Conservation (phyloP, 1,140 invertebrate genomes). For the Uloborus diversus region DNA sequence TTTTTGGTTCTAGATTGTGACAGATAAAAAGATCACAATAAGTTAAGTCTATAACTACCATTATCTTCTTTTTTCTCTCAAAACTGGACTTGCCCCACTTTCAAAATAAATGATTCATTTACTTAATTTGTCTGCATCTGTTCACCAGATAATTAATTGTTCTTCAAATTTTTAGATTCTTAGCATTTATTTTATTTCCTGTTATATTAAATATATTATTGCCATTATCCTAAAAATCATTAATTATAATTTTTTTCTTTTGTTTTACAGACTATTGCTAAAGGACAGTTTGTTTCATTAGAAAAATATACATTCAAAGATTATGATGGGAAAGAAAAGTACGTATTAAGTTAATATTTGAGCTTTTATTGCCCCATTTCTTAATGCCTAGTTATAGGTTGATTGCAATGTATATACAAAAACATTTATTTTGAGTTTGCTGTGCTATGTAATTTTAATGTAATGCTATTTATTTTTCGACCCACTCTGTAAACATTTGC, state of each 20-base stretch:
- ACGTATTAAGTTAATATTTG: not conserved
- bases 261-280: constrained; percentile 27
- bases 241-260: not conserved
- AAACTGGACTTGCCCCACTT: no score
- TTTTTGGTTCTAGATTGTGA: no score
- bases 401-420: not conserved
- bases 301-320: constrained; percentile 49
- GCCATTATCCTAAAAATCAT: not conserved
- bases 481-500: not conserved
- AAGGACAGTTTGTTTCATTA: constrained; percentile 23
- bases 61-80: not conserved
- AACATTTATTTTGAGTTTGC: not conserved
- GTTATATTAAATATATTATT: not conserved
- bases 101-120: no score
- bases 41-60: no score
- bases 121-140: not conserved
- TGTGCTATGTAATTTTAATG: not conserved
- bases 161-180: not conserved
- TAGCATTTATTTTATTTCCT: not conserved
- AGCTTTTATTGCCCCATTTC: not conserved
- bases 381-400: not conserved
- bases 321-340: constrained; percentile 38
- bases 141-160: not conserved
- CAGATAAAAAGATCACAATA: no score
- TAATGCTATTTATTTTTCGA: not conserved